Evolutionary conservation across 2,888 invertebrate species (phyloP).

Genomic region (Drosophila bunnanda): DNA sequence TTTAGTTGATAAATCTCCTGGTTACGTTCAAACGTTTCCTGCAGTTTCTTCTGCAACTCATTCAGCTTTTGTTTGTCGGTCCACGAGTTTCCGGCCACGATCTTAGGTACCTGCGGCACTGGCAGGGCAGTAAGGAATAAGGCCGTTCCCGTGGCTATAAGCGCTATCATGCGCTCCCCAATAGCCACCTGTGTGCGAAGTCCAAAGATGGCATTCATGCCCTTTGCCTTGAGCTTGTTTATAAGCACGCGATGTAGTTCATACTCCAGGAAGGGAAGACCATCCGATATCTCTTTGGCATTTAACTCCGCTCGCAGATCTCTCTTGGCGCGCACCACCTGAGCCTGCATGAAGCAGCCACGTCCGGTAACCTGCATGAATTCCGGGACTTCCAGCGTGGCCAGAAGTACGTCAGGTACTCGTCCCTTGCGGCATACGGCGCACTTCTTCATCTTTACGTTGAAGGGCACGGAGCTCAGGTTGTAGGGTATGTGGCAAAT

Average conservation of each 20-base stretch:
- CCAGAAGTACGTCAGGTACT: constrained; percentile 95
- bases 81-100: constrained; percentile 88
- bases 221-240: constrained; percentile 95
- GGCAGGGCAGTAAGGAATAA: constrained; percentile 92
- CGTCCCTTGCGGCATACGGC: constrained; percentile 90
- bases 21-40: constrained; percentile 89
- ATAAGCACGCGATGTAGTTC: constrained; percentile 96
- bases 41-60: constrained; percentile 89
- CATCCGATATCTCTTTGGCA: constrained; percentile 97
- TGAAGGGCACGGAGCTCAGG: constrained; percentile 89
- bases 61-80: constrained; percentile 88
- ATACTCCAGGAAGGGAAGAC: constrained; percentile 97
- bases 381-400: constrained; percentile 94
- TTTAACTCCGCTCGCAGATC: constrained; percentile 93
- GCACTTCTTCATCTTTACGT: constrained; percentile 90
- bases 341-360: constrained; percentile 89
- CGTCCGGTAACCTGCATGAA: constrained; percentile 89
- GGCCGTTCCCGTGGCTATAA: constrained; percentile 95
- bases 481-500: constrained; percentile 94
- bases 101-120: constrained; percentile 89
- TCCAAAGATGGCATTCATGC: constrained; percentile 97
- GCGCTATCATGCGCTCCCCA: constrained; percentile 94
- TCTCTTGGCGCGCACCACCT: constrained; percentile 91
- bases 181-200: constrained; percentile 92
- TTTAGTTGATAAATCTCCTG: constrained; percentile 89